A percentile compares a stretch with the other conserved stretches of the same genome.
Evolutionary conservation across 2,113 vertebrate species (phyloP).

Genomic region (Sceloporus undulatus): DNA sequence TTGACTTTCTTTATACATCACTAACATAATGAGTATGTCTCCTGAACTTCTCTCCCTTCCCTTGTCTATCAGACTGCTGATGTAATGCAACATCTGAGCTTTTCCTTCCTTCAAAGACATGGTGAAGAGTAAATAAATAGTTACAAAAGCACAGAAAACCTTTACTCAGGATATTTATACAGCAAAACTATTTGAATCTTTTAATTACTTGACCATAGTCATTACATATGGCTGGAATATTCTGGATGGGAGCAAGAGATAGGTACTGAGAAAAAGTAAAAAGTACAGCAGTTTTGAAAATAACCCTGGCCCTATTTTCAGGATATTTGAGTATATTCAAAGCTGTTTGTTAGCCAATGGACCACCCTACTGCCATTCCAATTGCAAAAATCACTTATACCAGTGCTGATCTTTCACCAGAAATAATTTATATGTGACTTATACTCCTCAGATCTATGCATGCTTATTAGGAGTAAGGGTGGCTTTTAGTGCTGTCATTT

Average conservation of each 20-base stretch:
- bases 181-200: neutral
- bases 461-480: no score
- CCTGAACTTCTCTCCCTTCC: conserved; percentile 23
- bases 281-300: neutral
- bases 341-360: neutral
- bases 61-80: conserved; percentile 47
- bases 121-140: neutral
- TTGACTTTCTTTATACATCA: conserved; percentile 36
- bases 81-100: conserved; percentile 45
- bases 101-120: conserved; percentile 44
- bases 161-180: neutral
- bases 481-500: neutral
- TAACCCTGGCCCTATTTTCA: neutral
- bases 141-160: neutral
- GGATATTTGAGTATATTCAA: neutral
- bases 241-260: neutral
- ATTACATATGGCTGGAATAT: neutral
- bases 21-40: neutral
- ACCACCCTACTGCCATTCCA: neutral
- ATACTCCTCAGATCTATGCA: no score
- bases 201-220: neutral
- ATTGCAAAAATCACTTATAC: neutral
- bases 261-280: neutral
- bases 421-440: neutral
- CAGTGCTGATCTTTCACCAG: neutral